phyloP scores from a whole-genome alignment of 2,797 vertebrate genomes.

The Etheostoma perlongum region DNA sequence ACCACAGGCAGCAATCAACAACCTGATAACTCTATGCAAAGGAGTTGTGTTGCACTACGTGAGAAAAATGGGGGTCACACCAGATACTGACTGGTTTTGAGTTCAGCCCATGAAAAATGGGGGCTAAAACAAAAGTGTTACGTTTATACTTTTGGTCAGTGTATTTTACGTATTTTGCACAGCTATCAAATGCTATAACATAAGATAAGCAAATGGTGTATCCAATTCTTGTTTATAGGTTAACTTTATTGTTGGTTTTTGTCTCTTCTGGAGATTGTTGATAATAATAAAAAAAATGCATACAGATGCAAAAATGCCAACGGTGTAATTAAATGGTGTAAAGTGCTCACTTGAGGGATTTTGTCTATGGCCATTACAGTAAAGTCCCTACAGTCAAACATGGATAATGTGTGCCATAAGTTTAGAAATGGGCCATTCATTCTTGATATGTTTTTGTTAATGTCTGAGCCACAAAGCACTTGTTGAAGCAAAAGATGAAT shows the following conservation, averaged over 20 bases:
- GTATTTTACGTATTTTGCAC: background rate
- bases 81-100: too few relatives aligned
- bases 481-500: conserved; percentile 43
- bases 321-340: background rate
- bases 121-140: too few relatives aligned
- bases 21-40: too few relatives aligned
- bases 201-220: background rate
- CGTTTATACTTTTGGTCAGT: too few relatives aligned
- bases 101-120: too few relatives aligned
- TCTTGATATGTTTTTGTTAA: conserved; percentile 21
- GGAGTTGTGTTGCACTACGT: too few relatives aligned
- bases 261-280: conserved; percentile 2
- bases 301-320: background rate
- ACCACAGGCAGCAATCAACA: too few relatives aligned
- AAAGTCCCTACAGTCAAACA: background rate
- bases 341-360: conserved; percentile 17
- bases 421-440: conserved; percentile 27
- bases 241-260: conserved; percentile 6
- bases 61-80: too few relatives aligned
- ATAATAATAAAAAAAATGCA: background rate
- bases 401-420: background rate
- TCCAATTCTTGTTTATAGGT: background rate
- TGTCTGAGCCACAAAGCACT: conserved; percentile 27
- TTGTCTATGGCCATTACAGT: background rate
- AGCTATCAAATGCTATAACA: background rate